Evolutionary conservation across 1,140 invertebrate genomes (phyloP), one percentile per base, ranked within the genome.

Genomic region (Drosophila bocki): DNA sequence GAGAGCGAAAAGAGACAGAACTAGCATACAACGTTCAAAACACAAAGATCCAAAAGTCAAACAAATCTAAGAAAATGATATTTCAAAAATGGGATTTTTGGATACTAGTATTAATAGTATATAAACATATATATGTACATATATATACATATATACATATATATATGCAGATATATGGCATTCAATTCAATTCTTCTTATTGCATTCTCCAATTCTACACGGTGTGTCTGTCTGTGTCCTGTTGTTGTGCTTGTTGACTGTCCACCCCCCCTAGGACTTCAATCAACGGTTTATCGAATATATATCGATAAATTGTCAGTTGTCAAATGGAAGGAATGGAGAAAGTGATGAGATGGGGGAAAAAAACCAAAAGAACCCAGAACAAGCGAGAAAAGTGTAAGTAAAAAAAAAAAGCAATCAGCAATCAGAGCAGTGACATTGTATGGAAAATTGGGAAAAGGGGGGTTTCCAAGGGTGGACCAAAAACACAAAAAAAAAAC

Each of bases 21-120:
- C 56, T 72, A 72, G 59, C 71, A 75, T 72, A 74, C 54, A 74
- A 62, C 56, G 47, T 77, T 50, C 13, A 51, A 68, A 57, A 60
- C 41, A 68, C 39, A 77, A 75, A 44, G 53, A 76, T 58, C 50
- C 29, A 70, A 67, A 58, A 67, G 45, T 44, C 44, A 13, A 45
- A 54, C 32, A 75, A 65, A 58, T 22, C 33, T 37, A 54, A 54
- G 51, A 11, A 54, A 54, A 54, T 47, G 44, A 42, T 32, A 50
- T 60, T 33, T 39, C 13, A 37, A 64, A 29, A 67, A 64, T 58
- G 54, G 54, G 39, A 26, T 42, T 32, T 11, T 32, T 33, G 12
- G 33, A 19, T 9, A 37, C 19, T 48, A 56, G 56, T 33, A 76
- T 57, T 44, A n/a, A 50, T 54, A 44, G 32, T n/a, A 56, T 54